phyloP scores from a whole-genome alignment of 2,888 invertebrate genomes.

The Tortricodes alternella region DNA sequence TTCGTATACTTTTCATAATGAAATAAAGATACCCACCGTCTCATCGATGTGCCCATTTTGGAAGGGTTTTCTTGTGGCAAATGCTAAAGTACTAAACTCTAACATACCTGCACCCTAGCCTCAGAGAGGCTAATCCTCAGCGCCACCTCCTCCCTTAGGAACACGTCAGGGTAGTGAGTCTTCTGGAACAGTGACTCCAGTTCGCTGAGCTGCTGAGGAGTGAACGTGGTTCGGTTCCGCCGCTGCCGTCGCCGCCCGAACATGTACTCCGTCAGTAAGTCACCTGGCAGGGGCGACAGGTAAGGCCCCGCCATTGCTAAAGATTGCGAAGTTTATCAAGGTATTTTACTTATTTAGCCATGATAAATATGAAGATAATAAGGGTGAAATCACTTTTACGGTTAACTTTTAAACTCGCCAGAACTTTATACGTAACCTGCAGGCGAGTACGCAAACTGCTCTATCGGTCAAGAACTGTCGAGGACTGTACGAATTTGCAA shows the following conservation, averaged over 20 bases:
- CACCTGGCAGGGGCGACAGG: constrained; percentile 91
- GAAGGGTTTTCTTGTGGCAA: no score
- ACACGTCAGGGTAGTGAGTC: constrained; percentile 97
- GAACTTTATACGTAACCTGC: constrained; percentile 20
- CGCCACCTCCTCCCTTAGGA: constrained; percentile 94
- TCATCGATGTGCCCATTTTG: no score
- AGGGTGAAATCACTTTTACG: constrained; percentile 40
- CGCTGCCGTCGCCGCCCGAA: constrained; percentile 94
- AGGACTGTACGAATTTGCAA: constrained; percentile 68
- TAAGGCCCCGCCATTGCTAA: constrained; percentile 91
- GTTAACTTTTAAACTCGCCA: constrained; percentile 31
- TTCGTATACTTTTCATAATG: no score
- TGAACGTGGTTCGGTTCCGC: constrained; percentile 96
- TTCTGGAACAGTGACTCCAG: constrained; percentile 96
- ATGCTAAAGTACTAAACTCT: not conserved
- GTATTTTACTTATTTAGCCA: not conserved
- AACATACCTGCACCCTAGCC: constrained; percentile 92
- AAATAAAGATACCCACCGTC: no score
- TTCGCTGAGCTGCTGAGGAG: constrained; percentile 95
- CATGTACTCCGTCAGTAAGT: constrained; percentile 96
- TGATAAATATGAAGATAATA: not conserved
- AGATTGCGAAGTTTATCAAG: not conserved
- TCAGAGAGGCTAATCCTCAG: constrained; percentile 94
- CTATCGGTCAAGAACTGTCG: constrained; percentile 48
- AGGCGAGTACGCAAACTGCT: constrained; percentile 39